Conservation (phyloP, 2,888 invertebrate species). For the Orthosia incerta region DNA sequence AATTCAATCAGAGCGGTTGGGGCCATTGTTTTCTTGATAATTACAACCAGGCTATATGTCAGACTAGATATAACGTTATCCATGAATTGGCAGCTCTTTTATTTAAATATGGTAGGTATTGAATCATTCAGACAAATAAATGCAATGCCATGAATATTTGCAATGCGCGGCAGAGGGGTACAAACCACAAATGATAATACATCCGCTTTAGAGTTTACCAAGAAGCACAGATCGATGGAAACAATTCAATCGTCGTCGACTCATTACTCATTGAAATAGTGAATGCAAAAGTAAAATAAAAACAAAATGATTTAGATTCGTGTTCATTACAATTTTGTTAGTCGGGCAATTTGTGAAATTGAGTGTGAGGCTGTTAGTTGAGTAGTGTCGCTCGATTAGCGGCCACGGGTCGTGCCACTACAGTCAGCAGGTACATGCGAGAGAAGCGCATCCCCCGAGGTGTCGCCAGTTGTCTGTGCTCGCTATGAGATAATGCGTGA, state of each 20-base stretch:
- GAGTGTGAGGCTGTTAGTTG: conserved; percentile 61
- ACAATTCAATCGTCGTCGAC: conserved; percentile 71
- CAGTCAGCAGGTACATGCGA: conserved; percentile 85
- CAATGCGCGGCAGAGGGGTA: conserved; percentile 86
- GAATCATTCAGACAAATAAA: conserved; percentile 76
- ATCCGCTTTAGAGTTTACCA: conserved; percentile 91
- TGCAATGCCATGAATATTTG: conserved; percentile 85
- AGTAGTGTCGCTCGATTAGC: conserved; percentile 74
- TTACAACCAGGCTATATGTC: conserved; percentile 15
- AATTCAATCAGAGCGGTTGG: conserved; percentile 22
- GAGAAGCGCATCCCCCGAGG: conserved; percentile 79
- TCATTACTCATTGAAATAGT: conserved; percentile 74
- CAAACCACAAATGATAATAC: conserved; percentile 87
- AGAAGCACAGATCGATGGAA: conserved; percentile 88
- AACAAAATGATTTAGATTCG: conserved; percentile 62
- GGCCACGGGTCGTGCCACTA: conserved; percentile 75
- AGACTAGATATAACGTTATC: conserved; percentile 37
- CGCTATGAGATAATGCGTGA: conserved; percentile 88
- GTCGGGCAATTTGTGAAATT: conserved; percentile 51
- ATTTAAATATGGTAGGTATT: conserved; percentile 72
- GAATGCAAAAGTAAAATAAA: conserved; percentile 82
- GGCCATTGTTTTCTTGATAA: conserved; percentile 26
- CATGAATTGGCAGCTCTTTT: conserved; percentile 72
- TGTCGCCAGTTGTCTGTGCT: conserved; percentile 81
- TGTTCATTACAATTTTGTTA: conserved; percentile 63